Percentiles rank a stretch among this genome's conserved stretches.
phyloP scores from a whole-genome alignment of 2,797 vertebrate species.

The Limnodromus scolopaceus region DNA sequence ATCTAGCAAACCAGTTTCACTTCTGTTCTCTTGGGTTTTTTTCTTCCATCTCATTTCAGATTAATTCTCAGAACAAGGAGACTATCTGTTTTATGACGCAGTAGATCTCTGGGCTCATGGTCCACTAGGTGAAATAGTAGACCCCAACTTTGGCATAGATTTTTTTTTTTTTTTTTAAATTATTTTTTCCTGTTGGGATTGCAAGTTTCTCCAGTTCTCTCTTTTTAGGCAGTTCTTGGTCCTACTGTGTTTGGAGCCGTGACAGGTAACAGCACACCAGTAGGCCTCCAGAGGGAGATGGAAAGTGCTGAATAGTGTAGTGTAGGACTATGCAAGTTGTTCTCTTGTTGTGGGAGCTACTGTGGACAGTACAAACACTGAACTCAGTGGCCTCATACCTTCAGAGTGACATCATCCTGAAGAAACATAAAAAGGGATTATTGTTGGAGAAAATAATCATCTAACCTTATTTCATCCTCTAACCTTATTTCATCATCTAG shows the following conservation, averaged over 20 bases:
- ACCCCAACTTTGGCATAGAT: neutral
- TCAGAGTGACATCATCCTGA: neutral
- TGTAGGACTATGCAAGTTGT: neutral
- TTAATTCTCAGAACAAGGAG: neutral
- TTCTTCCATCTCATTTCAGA: neutral
- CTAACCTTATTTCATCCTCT: neutral
- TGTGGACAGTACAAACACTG: neutral
- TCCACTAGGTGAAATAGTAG: neutral
- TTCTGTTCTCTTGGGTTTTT: neutral
- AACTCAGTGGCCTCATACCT: neutral
- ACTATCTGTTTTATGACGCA: neutral
- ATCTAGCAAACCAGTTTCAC: neutral
- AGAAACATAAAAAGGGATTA: neutral
- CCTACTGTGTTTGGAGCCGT: neutral
- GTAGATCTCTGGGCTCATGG: neutral
- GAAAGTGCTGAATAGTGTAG: neutral
- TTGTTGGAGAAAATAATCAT: neutral
- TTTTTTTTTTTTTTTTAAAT: neutral
- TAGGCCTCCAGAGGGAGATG: neutral
- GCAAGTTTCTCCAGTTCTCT: neutral
- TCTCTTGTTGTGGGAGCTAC: neutral
- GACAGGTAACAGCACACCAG: neutral
- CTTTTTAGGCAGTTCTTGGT: neutral
- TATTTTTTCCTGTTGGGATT: neutral
- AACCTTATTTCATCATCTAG: neutral